Evolutionary conservation across 1,140 invertebrate species (phyloP).

Genomic region (Pseudomyrmex concolor): DNA sequence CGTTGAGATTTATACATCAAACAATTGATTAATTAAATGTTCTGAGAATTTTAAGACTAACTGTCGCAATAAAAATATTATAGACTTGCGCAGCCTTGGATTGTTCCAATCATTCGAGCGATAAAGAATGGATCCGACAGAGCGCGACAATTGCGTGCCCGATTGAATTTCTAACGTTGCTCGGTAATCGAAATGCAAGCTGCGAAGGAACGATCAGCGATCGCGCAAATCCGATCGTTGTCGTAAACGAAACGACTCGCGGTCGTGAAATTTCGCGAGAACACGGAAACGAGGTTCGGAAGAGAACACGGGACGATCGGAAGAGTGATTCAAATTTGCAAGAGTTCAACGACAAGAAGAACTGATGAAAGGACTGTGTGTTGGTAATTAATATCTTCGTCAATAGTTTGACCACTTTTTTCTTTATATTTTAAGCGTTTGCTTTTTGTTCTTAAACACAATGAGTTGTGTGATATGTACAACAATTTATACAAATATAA

Average conservation of each 20-base stretch:
- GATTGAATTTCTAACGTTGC: constrained; percentile 13
- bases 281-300: background rate
- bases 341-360: background rate
- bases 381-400: background rate
- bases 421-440: constrained; percentile 1
- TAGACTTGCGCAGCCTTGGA: constrained; percentile 67
- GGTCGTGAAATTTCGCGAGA: background rate
- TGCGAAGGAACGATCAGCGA: constrained; percentile 31
- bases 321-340: background rate
- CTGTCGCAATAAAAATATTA: background rate
- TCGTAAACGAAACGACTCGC: background rate
- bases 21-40: no score
- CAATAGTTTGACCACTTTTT: no score
- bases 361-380: background rate
- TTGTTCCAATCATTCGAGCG: constrained; percentile 46
- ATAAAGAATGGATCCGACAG: constrained; percentile 65
- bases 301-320: background rate
- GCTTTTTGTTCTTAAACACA: background rate
- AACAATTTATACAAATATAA: constrained; percentile 22
- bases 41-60: background rate
- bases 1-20: background rate
- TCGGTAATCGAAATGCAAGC: constrained; percentile 17
- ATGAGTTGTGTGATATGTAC: background rate
- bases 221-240: background rate
- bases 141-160: constrained; percentile 19